These are phyloP conservation scores for Monoplex corrugatus DNA, from an alignment of 2,888 invertebrate species.

Conservation along the genomic window DNA sequence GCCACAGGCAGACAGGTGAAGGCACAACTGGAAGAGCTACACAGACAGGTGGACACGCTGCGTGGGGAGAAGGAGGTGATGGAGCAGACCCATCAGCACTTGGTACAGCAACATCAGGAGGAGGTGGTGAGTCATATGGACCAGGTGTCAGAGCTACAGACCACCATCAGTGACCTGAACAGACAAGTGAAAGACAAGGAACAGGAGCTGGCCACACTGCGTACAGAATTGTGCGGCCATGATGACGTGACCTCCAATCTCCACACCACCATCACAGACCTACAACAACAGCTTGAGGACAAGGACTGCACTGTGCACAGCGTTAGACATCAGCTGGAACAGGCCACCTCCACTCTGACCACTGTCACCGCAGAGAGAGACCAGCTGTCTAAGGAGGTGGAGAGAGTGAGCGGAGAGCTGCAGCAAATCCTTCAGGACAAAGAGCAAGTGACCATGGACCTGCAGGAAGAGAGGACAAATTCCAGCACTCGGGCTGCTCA, in stretches of 20 bases:
- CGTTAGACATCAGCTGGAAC: constrained; percentile 33
- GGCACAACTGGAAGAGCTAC: not conserved
- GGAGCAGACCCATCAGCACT: constrained; percentile 53
- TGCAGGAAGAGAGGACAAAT: constrained; percentile 40
- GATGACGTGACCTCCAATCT: constrained; percentile 14
- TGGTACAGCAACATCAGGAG: constrained; percentile 22
- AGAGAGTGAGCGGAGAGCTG: constrained; percentile 25
- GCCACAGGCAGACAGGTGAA: not conserved
- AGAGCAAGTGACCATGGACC: constrained; percentile 17
- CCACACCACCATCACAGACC: constrained; percentile 16
- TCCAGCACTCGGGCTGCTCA: not conserved
- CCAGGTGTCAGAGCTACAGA: constrained; percentile 32
- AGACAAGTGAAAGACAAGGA: constrained; percentile 22
- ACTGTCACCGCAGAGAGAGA: constrained; percentile 39
- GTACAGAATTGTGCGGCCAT: not conserved
- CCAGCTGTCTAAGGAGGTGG: constrained; percentile 47
- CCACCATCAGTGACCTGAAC: constrained; percentile 4
- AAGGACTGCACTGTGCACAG: constrained; percentile 19
- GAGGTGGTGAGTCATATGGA: constrained; percentile 29
- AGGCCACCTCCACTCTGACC: not conserved
- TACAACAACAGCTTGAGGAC: constrained; percentile 43
- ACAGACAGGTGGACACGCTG: constrained; percentile 5
- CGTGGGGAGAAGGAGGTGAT: constrained; percentile 57
- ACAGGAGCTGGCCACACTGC: constrained; percentile 21
- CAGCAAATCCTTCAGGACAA: constrained; percentile 15